Evolutionary conservation across 2,113 vertebrate species (phyloP).

Genomic region (Corvus moneduloides): DNA sequence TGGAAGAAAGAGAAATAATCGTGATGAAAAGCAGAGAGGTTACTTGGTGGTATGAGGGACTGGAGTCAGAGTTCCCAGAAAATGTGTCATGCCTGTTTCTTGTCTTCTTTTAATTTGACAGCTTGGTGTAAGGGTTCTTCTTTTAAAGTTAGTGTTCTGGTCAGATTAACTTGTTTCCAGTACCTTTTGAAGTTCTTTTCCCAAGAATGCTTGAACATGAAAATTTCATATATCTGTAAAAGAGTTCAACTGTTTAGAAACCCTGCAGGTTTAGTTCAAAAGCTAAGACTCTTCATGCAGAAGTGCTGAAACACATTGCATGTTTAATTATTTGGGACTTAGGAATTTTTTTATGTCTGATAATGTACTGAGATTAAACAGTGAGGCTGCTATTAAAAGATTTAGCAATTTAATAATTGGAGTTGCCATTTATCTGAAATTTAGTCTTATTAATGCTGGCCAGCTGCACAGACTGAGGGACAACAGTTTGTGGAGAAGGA

Average conservation of each 20-base stretch:
- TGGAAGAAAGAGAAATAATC: background rate
- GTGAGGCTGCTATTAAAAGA: background rate
- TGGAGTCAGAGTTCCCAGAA: background rate
- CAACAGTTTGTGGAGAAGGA: background rate
- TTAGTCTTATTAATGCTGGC: background rate
- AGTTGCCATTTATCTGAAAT: background rate
- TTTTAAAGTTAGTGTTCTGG: background rate
- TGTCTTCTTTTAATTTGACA: background rate
- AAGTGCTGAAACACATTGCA: background rate
- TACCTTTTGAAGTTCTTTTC: background rate
- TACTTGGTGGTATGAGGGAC: background rate
- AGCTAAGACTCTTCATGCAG: background rate
- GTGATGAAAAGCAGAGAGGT: background rate
- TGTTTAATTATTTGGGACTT: background rate
- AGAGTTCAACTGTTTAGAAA: background rate
- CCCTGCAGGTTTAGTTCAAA: background rate
- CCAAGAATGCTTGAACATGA: background rate
- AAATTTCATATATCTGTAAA: background rate
- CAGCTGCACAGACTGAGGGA: background rate
- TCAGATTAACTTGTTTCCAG: background rate
- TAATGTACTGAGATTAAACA: slow-evolving; percentile 5
- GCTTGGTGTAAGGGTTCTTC: background rate
- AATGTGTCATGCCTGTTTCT: background rate
- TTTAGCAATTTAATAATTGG: background rate
- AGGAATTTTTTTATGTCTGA: background rate